Base-by-base conservation (phyloP, 2,888 invertebrate species). In the Rhyacophila evoluta region DNA sequence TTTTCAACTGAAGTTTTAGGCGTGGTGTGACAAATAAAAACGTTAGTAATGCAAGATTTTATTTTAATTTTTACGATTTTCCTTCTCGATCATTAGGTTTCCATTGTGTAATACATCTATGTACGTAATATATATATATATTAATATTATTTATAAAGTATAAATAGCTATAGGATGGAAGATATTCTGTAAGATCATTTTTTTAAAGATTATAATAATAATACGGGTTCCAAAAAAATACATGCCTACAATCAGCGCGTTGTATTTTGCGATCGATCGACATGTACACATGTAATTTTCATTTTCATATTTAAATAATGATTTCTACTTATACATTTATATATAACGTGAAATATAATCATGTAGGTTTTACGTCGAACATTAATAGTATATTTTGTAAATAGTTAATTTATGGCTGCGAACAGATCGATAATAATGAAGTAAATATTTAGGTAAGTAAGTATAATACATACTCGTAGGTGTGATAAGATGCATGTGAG, bases 121-220 rank as follows among this genome's bases (percentile, higher is more conserved):
- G 39, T 39, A 39, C 39, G 39, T 39, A n/a, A 39, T 67, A 68
- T 74, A 74, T 68, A 74, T 74, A 39, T 74, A 68, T 68, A 68
- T 74, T 74, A 74, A 74, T 68, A 74, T 68, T 74, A 41, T 41
- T 29, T 77, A 33, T 78, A 69, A 41, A 76, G 25, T 37, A 67
- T 72, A 41, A n/a, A 70, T 39, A 39, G 39, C 39, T 39, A 39
- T 68, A 73, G 77, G 73, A 77, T 77, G 77, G 77, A 77, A 77
- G 77, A 67, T 55, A 71, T 77, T 77, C 77, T 55, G 41, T 72
- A 38, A 55, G 77, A 41, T 72, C 74, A 39, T n/a, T 39, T 39
- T 39, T 38, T 39, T 39, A 39, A 12, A n/a, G 39, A 12, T 39
- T n/a, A n/a, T n/a, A n/a, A n/a, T 39, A 39, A 39, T 39, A 39